Percentiles rank a stretch among this genome's conserved stretches.
Conservation (phyloP, 2,113 vertebrate genomes). For the Typhlomys cinereus region DNA sequence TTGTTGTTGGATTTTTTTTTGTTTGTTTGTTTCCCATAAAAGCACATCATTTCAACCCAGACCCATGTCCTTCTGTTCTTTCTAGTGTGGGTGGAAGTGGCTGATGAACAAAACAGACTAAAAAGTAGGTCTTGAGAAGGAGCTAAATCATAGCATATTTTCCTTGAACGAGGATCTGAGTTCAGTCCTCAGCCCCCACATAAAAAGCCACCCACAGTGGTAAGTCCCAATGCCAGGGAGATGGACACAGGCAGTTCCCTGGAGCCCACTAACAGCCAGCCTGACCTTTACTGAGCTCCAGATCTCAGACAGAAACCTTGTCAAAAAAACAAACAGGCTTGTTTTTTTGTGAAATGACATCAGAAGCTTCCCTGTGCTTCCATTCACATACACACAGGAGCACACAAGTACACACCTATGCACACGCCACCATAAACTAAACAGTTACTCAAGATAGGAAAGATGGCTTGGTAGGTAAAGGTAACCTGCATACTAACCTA, state of each 20-base stretch:
- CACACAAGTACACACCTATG: no score
- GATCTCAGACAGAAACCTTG: not conserved
- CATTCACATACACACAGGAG: no score
- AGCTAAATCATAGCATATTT: not conserved
- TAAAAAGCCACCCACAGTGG: not conserved
- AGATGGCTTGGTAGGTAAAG: no score
- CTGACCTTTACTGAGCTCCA: not conserved
- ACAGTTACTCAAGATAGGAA: no score
- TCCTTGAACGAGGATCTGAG: not conserved
- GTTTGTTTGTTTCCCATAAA: conserved; percentile 80
- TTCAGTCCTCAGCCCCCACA: not conserved
- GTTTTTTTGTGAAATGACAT: no score
- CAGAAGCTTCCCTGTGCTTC: no score
- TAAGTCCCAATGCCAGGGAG: not conserved
- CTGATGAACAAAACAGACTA: not conserved
- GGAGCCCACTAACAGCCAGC: no score
- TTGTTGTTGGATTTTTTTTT: conserved; percentile 72
- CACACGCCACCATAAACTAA: no score
- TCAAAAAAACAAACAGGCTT: not conserved
- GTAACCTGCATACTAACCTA: no score
- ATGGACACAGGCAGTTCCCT: not conserved
- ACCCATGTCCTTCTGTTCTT: conserved; percentile 60
- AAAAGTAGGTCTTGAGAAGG: not conserved
- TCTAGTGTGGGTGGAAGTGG: conserved; percentile 19
- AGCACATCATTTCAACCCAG: conserved; percentile 77